These are phyloP conservation scores for Dipus sagitta DNA, from an alignment of 2,797 vertebrate genomes.

Conservation along the genomic window DNA sequence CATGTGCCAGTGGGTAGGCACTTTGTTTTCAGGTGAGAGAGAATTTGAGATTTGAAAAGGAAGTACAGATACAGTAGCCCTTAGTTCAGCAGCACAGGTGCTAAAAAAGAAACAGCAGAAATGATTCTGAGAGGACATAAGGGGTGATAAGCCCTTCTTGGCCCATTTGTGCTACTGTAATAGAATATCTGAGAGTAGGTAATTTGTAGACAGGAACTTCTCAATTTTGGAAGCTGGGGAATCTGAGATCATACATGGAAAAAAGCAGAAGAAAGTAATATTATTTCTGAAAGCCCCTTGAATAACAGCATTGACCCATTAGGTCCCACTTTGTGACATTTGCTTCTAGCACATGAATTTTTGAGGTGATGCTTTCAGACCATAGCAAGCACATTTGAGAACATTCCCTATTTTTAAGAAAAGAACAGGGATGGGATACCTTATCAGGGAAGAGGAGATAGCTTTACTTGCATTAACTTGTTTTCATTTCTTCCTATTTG, in stretches of 20 bases:
- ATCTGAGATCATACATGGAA: background rate
- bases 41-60: background rate
- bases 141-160: background rate
- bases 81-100: background rate
- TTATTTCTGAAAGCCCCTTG: background rate
- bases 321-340: background rate
- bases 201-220: background rate
- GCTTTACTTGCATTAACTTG: background rate
- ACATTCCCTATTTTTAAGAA: conserved; percentile 26
- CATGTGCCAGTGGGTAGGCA: background rate
- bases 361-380: background rate
- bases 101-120: background rate
- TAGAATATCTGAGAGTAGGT: background rate
- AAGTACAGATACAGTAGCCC: background rate
- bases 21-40: background rate
- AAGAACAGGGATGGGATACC: background rate
- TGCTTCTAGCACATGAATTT: background rate
- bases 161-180: background rate
- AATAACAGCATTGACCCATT: background rate
- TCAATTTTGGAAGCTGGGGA: background rate
- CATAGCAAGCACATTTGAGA: background rate
- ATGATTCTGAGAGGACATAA: background rate
- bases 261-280: background rate
- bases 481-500: conserved; percentile 42
- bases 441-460: background rate